phyloP scores from a whole-genome alignment of 2,888 invertebrate genomes.

The Synanthedon formicaeformis region DNA sequence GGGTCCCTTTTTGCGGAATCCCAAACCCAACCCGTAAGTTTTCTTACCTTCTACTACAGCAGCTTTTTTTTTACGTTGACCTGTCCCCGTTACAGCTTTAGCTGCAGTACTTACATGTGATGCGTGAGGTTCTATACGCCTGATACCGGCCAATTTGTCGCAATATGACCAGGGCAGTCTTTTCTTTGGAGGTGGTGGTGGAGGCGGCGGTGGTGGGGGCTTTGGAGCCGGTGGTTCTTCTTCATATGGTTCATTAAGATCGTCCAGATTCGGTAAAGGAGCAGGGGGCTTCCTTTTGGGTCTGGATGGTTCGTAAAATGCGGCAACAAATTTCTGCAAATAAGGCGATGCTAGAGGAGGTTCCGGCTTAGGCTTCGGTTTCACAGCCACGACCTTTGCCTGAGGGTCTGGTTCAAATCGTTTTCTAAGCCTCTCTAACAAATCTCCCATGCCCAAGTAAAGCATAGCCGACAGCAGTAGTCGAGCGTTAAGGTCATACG shows the following conservation, averaged over 20 bases:
- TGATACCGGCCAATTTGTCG: slow-evolving; percentile 40
- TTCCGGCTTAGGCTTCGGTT: slow-evolving; percentile 23
- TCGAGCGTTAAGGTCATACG: slow-evolving; percentile 40
- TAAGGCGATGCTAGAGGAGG: slow-evolving; percentile 39
- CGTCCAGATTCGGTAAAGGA: slow-evolving; percentile 46
- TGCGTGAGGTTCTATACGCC: slow-evolving; percentile 22
- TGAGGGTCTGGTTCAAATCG: slow-evolving; percentile 31
- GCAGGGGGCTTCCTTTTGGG: slow-evolving; percentile 21
- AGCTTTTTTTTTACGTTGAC: slow-evolving; percentile 14
- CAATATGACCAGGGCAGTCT: slow-evolving; percentile 33
- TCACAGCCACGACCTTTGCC: slow-evolving; percentile 11
- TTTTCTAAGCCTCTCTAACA: slow-evolving; percentile 30
- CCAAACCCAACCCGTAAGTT: slow-evolving; percentile 28
- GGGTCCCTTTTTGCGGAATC: slow-evolving; percentile 10
- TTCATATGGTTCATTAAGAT: slow-evolving; percentile 42
- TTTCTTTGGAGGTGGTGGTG: slow-evolving; percentile 49
- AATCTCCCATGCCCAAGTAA: slow-evolving; percentile 41
- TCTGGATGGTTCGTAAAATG: slow-evolving; percentile 23
- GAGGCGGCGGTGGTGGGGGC: slow-evolving; percentile 38
- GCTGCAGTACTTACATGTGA: slow-evolving; percentile 17
- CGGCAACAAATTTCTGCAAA: slow-evolving; percentile 37
- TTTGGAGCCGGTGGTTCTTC: slow-evolving; percentile 33
- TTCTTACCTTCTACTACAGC: slow-evolving; percentile 32
- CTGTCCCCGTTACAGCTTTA: slow-evolving; percentile 18
- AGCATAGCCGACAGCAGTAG: slow-evolving; percentile 46